These are phyloP conservation scores for Pycnomerus fuliginosus DNA, from an alignment of 2,888 invertebrate genomes.

Conservation along the genomic window DNA sequence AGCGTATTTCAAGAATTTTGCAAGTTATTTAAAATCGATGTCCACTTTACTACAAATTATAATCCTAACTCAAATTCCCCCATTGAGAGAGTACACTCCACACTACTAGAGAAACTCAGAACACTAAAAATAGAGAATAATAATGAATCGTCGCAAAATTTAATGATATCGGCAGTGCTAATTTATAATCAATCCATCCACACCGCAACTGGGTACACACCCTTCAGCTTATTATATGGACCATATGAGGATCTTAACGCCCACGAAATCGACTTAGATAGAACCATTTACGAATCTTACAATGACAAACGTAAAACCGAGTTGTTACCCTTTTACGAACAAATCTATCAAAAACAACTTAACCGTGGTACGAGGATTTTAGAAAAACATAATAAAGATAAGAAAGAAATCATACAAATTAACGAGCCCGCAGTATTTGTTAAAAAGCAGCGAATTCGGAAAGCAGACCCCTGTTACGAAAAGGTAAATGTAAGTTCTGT, in stretches of 20 bases:
- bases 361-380: slow-evolving; percentile 15
- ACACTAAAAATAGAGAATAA: slow-evolving; percentile 5
- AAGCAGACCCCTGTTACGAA: slow-evolving; percentile 18
- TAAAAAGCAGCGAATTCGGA: slow-evolving; percentile 18
- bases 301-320: slow-evolving; percentile 28
- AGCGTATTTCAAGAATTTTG: slow-evolving; percentile 3
- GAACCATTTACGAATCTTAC: slow-evolving; percentile 25
- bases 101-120: slow-evolving; percentile 20
- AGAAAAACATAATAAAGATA: slow-evolving; percentile 13
- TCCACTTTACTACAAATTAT: slow-evolving; percentile 2
- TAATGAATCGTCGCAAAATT: slow-evolving; percentile 10
- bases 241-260: slow-evolving; percentile 28
- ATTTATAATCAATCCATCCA: slow-evolving; percentile 10
- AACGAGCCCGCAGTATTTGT: slow-evolving; percentile 16
- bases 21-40: slow-evolving; percentile 1
- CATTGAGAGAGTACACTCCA: slow-evolving; percentile 18
- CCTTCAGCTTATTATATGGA: slow-evolving; percentile 24
- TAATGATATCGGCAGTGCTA: slow-evolving; percentile 9
- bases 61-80: slow-evolving; percentile 1
- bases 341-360: background rate
- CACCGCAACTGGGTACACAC: slow-evolving; percentile 20
- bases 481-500: slow-evolving; percentile 22
- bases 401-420: slow-evolving; percentile 5
- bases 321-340: slow-evolving; percentile 16
- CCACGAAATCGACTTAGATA: slow-evolving; percentile 25